These are phyloP conservation scores for Dyspetes luteomarginatus DNA, from an alignment of 2,888 invertebrate genomes.

Conservation along the genomic window DNA sequence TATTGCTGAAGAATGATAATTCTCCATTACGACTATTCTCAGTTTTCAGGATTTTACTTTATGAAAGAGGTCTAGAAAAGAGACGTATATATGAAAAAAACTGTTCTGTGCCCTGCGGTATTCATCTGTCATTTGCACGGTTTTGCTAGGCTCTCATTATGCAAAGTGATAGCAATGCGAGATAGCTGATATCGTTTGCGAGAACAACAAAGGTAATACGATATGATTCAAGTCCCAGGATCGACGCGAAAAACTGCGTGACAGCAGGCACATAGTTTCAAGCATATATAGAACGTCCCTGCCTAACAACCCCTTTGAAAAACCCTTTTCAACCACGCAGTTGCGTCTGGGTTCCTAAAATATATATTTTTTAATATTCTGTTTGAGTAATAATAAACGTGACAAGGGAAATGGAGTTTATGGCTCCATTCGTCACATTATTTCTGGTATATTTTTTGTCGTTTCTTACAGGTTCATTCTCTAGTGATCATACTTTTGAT, in stretches of 20 bases:
- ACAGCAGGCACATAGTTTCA: not conserved
- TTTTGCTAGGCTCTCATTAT: constrained; percentile 15
- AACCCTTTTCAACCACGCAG: not conserved
- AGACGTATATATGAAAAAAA: too few species aligned
- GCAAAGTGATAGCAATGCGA: constrained; percentile 8
- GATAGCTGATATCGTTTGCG: constrained; percentile 36
- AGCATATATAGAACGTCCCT: not conserved
- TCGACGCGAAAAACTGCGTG: constrained; percentile 14
- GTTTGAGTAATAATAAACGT: not conserved
- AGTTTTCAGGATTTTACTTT: too few species aligned
- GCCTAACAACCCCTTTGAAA: not conserved
- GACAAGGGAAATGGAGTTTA: not conserved
- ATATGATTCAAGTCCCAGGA: constrained; percentile 39
- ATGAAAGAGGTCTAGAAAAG: too few species aligned
- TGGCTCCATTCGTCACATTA: not conserved
- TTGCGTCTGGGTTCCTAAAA: not conserved
- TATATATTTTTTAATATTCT: not conserved
- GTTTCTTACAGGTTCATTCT: not conserved
- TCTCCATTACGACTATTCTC: too few species aligned
- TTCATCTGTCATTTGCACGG: not conserved
- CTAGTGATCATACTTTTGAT: not conserved
- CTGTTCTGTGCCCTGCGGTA: not conserved
- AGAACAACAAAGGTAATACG: constrained; percentile 44
- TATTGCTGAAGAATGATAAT: too few species aligned
- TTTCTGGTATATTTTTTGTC: not conserved